These are phyloP conservation scores for Nephrotoma appendiculata DNA, from an alignment of 2,888 invertebrate genomes.

Conservation along the genomic window DNA sequence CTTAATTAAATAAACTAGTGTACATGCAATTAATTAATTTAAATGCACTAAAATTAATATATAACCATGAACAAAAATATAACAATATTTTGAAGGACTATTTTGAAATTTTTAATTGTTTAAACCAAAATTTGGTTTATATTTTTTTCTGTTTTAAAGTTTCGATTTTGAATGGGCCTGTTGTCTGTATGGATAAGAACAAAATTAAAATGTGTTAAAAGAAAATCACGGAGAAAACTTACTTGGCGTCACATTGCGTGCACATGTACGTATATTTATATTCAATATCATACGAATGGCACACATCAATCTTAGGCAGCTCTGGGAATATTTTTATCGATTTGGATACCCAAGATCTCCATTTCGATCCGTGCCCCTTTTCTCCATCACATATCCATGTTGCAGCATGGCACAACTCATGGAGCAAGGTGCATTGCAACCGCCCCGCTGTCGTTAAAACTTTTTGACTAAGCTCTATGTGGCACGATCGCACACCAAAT, in stretches of 20 bases:
- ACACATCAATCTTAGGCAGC: conserved; percentile 63
- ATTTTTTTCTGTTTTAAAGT: too few relatives aligned
- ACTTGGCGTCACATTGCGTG: conserved; percentile 54
- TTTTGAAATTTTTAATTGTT: too few relatives aligned
- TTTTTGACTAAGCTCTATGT: conserved; percentile 68
- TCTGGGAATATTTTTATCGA: conserved; percentile 59
- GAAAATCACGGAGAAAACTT: conserved; percentile 14
- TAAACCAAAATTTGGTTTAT: too few relatives aligned
- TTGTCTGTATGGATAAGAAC: conserved; percentile 18
- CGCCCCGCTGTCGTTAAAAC: conserved; percentile 70
- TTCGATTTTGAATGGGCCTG: conserved; percentile 31
- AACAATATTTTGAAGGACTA: too few relatives aligned
- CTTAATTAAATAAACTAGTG: too few relatives aligned
- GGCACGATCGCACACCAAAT: conserved; percentile 38
- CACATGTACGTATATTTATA: conserved; percentile 83
- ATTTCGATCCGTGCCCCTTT: conserved; percentile 72
- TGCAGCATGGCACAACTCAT: conserved; percentile 93
- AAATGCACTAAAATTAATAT: too few relatives aligned
- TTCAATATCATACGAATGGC: conserved; percentile 72
- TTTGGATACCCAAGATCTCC: conserved; percentile 58
- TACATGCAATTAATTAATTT: too few relatives aligned
- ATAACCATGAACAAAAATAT: too few relatives aligned
- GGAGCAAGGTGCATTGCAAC: conserved; percentile 76
- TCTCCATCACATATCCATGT: conserved; percentile 69
- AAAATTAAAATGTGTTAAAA: background rate